Percentiles rank a stretch among this genome's conserved stretches.
Conservation (phyloP, 64 coral and sea anemone species). For the Stichodactyla mertensii region DNA sequence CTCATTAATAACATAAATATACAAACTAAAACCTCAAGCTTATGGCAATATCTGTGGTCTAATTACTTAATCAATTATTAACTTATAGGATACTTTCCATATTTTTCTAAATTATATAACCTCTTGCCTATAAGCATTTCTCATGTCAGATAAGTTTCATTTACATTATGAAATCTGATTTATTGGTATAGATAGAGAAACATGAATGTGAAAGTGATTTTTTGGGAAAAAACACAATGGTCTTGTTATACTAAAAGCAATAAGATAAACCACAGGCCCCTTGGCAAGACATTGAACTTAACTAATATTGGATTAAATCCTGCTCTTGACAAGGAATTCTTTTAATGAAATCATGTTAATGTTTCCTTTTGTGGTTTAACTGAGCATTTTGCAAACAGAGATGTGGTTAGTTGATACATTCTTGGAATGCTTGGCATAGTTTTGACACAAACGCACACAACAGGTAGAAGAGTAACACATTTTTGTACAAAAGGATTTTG, state of each 20-base stretch:
- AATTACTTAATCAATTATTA: background rate
- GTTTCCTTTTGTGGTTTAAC: conserved; percentile 10
- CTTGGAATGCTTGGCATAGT: conserved; percentile 72
- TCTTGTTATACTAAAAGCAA: background rate
- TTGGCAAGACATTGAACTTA: background rate
- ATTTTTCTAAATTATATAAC: background rate
- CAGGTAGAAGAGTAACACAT: background rate
- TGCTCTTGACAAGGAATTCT: background rate
- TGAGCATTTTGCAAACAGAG: background rate
- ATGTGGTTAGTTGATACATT: conserved; percentile 36
- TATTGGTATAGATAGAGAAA: background rate
- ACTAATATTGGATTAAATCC: background rate
- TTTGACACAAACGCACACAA: conserved; percentile 38
- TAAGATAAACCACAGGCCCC: background rate
- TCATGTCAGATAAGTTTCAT: background rate
- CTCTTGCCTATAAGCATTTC: no score
- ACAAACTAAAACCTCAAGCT: no score
- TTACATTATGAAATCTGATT: background rate
- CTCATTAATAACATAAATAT: no score
- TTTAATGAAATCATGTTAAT: background rate
- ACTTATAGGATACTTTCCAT: background rate
- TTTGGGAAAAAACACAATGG: background rate
- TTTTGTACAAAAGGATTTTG: background rate
- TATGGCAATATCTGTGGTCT: background rate
- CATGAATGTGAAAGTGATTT: background rate